A percentile compares a stretch with the other conserved stretches of the same genome.
Conservation (phyloP, 2,888 invertebrate genomes). For the Caenorhabditis sp. region DNA sequence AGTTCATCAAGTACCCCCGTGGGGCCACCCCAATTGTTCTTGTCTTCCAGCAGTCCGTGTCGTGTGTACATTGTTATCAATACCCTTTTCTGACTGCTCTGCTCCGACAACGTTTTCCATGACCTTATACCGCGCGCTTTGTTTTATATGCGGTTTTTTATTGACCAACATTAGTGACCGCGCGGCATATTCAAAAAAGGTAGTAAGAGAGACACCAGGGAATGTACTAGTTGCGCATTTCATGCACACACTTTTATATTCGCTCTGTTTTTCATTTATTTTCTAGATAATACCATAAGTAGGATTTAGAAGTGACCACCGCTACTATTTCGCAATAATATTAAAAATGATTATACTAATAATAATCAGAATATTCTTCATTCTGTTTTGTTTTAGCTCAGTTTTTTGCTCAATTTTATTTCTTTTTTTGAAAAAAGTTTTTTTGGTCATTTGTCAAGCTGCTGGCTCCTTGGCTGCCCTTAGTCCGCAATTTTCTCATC, state of each 20-base stretch:
- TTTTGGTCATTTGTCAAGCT: slow-evolving; percentile 42
- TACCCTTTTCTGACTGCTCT: slow-evolving; percentile 33
- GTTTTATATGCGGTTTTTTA: slow-evolving; percentile 50
- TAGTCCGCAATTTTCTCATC: slow-evolving; percentile 54
- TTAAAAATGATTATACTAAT: no score
- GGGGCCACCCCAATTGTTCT: slow-evolving; percentile 34
- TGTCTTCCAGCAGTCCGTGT: slow-evolving; percentile 19
- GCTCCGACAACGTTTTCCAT: slow-evolving; percentile 53
- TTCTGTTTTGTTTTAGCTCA: no score
- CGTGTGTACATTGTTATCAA: slow-evolving; percentile 61
- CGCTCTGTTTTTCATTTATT: slow-evolving; percentile 10
- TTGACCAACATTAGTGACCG: slow-evolving; percentile 44
- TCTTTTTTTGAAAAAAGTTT: not conserved
- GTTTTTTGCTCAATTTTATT: not conserved
- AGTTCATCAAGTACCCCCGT: slow-evolving; percentile 40
- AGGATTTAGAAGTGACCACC: no score
- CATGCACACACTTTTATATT: slow-evolving; percentile 26
- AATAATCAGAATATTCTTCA: no score
- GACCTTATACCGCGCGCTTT: slow-evolving; percentile 46
- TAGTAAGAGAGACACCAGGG: slow-evolving; percentile 5
- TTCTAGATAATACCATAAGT: slow-evolving; percentile 53
- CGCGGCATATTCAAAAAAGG: slow-evolving; percentile 59
- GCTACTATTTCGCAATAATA: no score
- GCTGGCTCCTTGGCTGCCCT: slow-evolving; percentile 8
- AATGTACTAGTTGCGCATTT: slow-evolving; percentile 24